These are phyloP conservation scores for Bellardia bayeri DNA, from an alignment of 2,888 invertebrate species.

Conservation along the genomic window DNA sequence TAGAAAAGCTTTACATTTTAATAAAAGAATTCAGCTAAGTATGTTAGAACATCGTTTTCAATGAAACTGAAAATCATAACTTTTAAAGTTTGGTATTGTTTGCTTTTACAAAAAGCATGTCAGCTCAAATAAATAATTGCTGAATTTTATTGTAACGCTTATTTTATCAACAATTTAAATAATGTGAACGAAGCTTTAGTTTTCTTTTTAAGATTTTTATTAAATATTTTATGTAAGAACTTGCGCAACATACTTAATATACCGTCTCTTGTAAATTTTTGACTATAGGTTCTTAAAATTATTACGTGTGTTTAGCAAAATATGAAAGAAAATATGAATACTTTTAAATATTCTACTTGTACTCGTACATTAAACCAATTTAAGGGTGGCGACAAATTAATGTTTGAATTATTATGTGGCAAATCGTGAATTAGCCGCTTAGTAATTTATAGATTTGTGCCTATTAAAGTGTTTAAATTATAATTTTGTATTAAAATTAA, in stretches of 20 bases:
- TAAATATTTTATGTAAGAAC: not conserved
- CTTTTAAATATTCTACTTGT: constrained; percentile 37
- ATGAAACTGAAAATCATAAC: too few relatives aligned
- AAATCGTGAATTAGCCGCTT: constrained; percentile 76
- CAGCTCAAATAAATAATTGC: too few relatives aligned
- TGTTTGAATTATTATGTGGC: constrained; percentile 77
- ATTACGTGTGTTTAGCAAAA: constrained; percentile 28
- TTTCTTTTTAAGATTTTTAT: not conserved
- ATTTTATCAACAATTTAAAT: too few relatives aligned
- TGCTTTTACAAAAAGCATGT: too few relatives aligned
- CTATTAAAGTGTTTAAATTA: constrained; percentile 67
- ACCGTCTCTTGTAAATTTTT: not conserved
- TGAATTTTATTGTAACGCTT: too few relatives aligned
- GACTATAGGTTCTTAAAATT: not conserved
- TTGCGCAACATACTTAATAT: not conserved
- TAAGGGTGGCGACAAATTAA: constrained; percentile 75
- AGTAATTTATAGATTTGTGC: constrained; percentile 73
- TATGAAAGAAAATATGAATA: constrained; percentile 30
- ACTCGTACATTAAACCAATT: constrained; percentile 48
- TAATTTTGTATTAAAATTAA: constrained; percentile 37
- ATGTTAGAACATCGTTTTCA: too few relatives aligned
- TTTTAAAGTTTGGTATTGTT: too few relatives aligned
- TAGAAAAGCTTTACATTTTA: too few relatives aligned
- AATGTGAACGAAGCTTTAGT: too few relatives aligned
- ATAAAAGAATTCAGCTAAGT: too few relatives aligned